Evolutionary conservation across 2,113 vertebrate species (phyloP), one percentile per base, ranked within the genome.

Genomic region (Platycercus adscitus): DNA sequence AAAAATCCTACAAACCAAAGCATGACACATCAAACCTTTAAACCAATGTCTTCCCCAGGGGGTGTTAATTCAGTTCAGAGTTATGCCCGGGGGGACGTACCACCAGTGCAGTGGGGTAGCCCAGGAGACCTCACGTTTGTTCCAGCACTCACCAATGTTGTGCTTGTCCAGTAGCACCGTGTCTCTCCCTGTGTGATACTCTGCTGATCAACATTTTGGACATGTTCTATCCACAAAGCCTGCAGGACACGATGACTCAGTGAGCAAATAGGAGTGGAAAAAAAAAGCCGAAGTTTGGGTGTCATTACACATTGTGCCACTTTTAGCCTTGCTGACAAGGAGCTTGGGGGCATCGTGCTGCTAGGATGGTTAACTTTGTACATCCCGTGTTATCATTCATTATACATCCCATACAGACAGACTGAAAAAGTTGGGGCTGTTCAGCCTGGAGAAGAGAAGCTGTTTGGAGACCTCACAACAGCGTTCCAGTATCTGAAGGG

Each of bases 81-180:
- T n/a, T 18, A 16, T 15, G 47, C 9, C 16, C 17, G 17, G 10
- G 70, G 3, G 18, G 4, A 35, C 8, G 7, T 0, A 1, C 26
- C 10, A 46, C 7, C 7, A 6, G 47, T 1, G 7, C 39, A 37
- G 50, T 13, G 31, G 33, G 33, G 56, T 58, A 58, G 56, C 35
- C 29, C 4, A 0, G 17, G 14, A 49, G 49, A 47, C 69, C 78
- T 71, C 41, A 43, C 9, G 19, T 88, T 55, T 50, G 19, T 88
- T 61, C 86, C 95, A 46, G 17, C 19, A 2, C 41, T 66, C 24
- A 29, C 9, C 29, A 25, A 31, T 2, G 1, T 35, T 1, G 0
- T 7, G 33, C 25, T 47, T 7, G 49, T 50, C 25, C 70, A 16
- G 35, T 12, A 4, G 43, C 55, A 6, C 37, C 0, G 0, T 0